phyloP scores from a whole-genome alignment of 2,888 invertebrate species.

The Carabus problematicus region DNA sequence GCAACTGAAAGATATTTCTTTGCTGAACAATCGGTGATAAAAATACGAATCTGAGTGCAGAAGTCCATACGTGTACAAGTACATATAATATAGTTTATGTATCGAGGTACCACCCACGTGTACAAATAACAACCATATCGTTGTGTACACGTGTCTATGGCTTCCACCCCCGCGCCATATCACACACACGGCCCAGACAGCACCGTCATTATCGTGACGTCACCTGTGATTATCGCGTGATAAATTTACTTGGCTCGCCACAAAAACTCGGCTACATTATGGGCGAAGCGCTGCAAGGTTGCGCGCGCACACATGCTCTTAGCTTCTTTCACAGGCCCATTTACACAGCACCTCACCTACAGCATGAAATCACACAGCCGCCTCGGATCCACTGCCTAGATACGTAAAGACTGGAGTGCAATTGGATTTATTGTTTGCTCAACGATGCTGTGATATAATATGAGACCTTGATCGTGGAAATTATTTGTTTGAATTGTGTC shows the following conservation, averaged over 20 bases:
- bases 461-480: constrained; percentile 11
- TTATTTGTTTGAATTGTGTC: constrained; percentile 12
- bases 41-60: too few relatives aligned
- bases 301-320: background rate
- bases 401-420: background rate
- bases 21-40: too few relatives aligned
- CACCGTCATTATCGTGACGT: constrained; percentile 11
- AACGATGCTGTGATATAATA: constrained; percentile 15
- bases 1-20: too few relatives aligned
- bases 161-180: background rate
- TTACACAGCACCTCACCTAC: background rate
- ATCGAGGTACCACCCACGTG: too few relatives aligned
- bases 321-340: background rate
- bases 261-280: constrained; percentile 11
- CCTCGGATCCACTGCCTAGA: background rate
- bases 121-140: too few relatives aligned
- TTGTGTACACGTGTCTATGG: background rate
- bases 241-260: constrained; percentile 9
- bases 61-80: too few relatives aligned
- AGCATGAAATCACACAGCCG: background rate
- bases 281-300: background rate
- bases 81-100: too few relatives aligned
- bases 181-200: constrained; percentile 2
- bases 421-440: constrained; percentile 12
- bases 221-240: constrained; percentile 15